Evolutionary conservation across 2,888 invertebrate species (phyloP).

Genomic region (Patella pellucida): DNA sequence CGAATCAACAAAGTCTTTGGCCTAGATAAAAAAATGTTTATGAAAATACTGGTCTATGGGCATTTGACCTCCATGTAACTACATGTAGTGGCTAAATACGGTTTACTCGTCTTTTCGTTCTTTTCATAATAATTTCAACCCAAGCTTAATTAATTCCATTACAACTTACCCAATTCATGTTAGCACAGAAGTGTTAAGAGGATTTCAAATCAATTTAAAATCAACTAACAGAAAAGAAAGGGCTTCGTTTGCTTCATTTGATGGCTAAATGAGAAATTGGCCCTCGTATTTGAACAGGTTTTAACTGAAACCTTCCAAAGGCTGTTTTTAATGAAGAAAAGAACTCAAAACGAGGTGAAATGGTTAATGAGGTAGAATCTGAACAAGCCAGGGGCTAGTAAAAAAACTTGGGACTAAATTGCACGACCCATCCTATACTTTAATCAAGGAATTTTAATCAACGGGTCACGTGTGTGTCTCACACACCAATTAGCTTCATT

Average conservation of each 20-base stretch:
- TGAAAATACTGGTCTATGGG: too few relatives aligned
- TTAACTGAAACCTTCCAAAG: not conserved
- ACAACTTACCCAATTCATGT: too few relatives aligned
- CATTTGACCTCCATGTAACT: too few relatives aligned
- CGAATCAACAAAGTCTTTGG: too few relatives aligned
- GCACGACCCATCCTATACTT: constrained; percentile 2
- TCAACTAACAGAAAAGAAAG: not conserved
- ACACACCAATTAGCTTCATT: constrained; percentile 5
- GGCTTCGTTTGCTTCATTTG: constrained; percentile 7
- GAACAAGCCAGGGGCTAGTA: constrained; percentile 5
- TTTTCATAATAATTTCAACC: too few relatives aligned
- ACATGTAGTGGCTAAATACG: too few relatives aligned
- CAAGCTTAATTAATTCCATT: too few relatives aligned
- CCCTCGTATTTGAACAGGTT: constrained; percentile 5
- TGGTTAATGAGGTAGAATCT: constrained; percentile 2
- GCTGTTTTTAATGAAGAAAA: constrained; percentile 11
- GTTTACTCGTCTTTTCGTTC: too few relatives aligned
- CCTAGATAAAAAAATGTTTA: too few relatives aligned
- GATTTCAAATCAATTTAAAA: constrained; percentile 12
- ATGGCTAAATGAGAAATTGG: constrained; percentile 5
- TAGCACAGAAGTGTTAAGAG: not conserved
- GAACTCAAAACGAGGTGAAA: constrained; percentile 5
- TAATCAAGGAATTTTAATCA: constrained; percentile 11
- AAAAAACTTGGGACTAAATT: not conserved
- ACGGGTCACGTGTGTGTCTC: constrained; percentile 1